Conservation (phyloP, 2,113 vertebrate genomes). For the Potamarius usumacintae region DNA sequence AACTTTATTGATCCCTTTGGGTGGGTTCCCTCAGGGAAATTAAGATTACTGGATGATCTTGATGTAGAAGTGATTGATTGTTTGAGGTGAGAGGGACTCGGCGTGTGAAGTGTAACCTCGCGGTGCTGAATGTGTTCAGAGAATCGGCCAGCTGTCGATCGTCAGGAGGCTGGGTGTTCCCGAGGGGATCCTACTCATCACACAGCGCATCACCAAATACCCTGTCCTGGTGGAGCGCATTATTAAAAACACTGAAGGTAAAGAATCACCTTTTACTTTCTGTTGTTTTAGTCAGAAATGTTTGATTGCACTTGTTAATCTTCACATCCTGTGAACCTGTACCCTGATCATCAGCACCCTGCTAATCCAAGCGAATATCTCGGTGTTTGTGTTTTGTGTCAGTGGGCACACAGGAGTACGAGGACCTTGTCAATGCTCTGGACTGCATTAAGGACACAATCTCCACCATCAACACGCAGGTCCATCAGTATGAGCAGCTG, state of each 20-base stretch:
- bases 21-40: no score
- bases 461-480: constrained; percentile 79
- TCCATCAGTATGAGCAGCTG: constrained; percentile 80
- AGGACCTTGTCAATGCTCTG: constrained; percentile 77
- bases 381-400: background rate
- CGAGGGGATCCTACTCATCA: constrained; percentile 91
- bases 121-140: constrained; percentile 68
- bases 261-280: background rate
- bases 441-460: constrained; percentile 82
- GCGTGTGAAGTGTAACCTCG: background rate
- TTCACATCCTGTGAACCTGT: no score
- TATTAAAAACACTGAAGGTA: constrained; percentile 90
- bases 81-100: background rate
- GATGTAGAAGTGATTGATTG: background rate
- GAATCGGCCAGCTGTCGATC: constrained; percentile 83
- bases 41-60: background rate
- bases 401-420: constrained; percentile 82
- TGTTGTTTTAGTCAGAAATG: background rate
- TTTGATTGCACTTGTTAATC: background rate
- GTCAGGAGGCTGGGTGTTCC: constrained; percentile 85
- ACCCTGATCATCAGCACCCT: background rate
- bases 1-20: no score
- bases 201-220: constrained; percentile 95
- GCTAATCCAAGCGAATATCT: background rate
- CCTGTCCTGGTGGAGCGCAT: constrained; percentile 88